A percentile compares a stretch with the other conserved stretches of the same genome.
Evolutionary conservation across 1,140 invertebrate genomes (phyloP).

Genomic region (Paramacrobiotus metropolitanus): DNA sequence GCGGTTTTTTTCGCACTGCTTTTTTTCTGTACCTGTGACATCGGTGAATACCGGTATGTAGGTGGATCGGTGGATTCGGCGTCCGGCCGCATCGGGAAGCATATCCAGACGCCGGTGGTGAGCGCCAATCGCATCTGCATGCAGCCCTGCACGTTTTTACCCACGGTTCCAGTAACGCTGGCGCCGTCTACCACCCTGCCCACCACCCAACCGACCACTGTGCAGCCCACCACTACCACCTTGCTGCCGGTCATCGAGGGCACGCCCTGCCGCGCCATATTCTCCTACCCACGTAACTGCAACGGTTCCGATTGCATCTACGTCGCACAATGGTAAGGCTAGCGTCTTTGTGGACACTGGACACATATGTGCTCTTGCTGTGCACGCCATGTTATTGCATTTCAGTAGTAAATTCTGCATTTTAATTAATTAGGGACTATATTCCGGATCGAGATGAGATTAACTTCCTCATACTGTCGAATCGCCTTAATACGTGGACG

Average conservation of each 20-base stretch:
- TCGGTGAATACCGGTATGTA: too few species aligned
- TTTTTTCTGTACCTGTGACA: too few species aligned
- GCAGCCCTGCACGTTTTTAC: conserved; percentile 32
- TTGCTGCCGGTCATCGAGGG: background rate
- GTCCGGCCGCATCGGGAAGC: conserved; percentile 14
- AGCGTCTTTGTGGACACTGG: too few species aligned
- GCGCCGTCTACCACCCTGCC: background rate
- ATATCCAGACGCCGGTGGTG: conserved; percentile 16
- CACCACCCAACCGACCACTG: background rate
- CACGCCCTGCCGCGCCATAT: background rate
- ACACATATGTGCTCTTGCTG: too few species aligned
- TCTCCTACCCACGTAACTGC: background rate
- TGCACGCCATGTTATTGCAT: too few species aligned
- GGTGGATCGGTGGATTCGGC: conserved; percentile 14
- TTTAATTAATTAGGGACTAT: too few species aligned
- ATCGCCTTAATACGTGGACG: conserved; percentile 59
- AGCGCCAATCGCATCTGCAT: conserved; percentile 17
- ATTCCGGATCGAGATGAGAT: conserved; percentile 47
- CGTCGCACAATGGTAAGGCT: conserved; percentile 36
- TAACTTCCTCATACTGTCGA: conserved; percentile 59
- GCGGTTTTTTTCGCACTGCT: too few species aligned
- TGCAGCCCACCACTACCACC: background rate
- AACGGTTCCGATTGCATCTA: background rate
- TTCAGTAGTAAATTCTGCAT: too few species aligned
- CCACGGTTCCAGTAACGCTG: background rate